Evolutionary conservation across 2,113 vertebrate species (phyloP), one percentile per base, ranked within the genome.

Genomic region (Semicossyphus pulcher): DNA sequence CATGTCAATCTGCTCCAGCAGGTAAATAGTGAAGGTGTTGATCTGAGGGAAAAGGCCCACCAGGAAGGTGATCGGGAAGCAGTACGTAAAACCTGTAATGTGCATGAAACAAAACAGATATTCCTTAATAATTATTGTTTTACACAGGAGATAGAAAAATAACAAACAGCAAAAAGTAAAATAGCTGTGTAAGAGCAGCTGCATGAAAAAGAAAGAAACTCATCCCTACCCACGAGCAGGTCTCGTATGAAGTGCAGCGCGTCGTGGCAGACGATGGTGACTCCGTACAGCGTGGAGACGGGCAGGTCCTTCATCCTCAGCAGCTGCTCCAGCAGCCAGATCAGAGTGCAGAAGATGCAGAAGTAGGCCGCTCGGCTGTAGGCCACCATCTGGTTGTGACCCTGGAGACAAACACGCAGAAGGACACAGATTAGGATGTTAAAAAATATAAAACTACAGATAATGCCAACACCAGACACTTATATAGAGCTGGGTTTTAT

Each of bases 331-430:
- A 99, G 91, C 85, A 97, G 89, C 93, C 98, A 95, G 92, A 99
- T 96, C 91, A 99, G 95, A 89, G 95, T 86, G 77, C 98, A 99
- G 85, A 97, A 95, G 79, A 98, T 84, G 83, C 96, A 99, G 91
- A 99, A 99, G 93, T 98, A 99, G 48, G 96, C 92, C 3, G 98
- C 96, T 52, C 98, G 94, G 89, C 98, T 97, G 86, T 99, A 99
- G 48, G 94, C 94, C 77, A 99, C 97, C 79, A 99, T 92, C 89
- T 96, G 96, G 92, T 99, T 99, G 90, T 99, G 96, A 36, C 98
- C 98, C 97, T 99, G 80, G 23, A 68, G 28, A 68, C 20, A 62
- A 10, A 48, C 21, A 32, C 29, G 23, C 25, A 28, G 4, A 23
- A 0, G 11, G 1, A 36, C 6, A 15, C 15, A 54, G 12, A 44